Evolutionary conservation across 2,113 vertebrate genomes (phyloP).

Genomic region (Dicrurus megarhynchus): DNA sequence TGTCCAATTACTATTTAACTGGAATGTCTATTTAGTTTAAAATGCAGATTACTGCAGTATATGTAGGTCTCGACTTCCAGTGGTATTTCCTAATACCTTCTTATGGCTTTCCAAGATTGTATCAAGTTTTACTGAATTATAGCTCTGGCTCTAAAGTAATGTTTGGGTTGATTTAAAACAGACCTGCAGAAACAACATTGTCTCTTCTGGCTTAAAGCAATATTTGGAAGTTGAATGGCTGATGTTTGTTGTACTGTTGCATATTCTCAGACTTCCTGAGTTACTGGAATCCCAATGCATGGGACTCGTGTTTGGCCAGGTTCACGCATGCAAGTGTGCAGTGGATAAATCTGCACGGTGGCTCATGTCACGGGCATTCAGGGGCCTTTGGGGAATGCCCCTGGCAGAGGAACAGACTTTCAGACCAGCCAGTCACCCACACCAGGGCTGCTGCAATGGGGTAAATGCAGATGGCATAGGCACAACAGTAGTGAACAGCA

Average conservation of each 20-base stretch:
- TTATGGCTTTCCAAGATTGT: slow-evolving; percentile 12
- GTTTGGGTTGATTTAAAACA: slow-evolving; percentile 56
- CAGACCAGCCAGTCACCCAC: not conserved
- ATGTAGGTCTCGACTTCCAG: not conserved
- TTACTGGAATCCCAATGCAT: not conserved
- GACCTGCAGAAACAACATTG: slow-evolving; percentile 45
- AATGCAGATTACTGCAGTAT: not conserved
- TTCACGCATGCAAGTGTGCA: not conserved
- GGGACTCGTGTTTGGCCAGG: not conserved
- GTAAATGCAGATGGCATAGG: not conserved
- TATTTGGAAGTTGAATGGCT: not conserved
- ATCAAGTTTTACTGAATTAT: slow-evolving; percentile 52
- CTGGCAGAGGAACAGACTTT: not conserved
- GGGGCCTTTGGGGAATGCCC: rapidly evolving
- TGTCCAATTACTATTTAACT: not conserved
- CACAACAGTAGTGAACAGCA: not conserved
- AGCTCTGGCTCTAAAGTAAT: slow-evolving; percentile 12
- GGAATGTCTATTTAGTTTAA: not conserved
- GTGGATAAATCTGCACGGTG: not conserved
- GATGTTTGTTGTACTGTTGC: slow-evolving; percentile 12
- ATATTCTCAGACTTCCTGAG: slow-evolving; percentile 1
- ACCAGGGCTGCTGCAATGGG: not conserved
- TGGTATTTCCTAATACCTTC: not conserved
- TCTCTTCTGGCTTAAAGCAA: slow-evolving; percentile 13
- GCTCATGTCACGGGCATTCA: not conserved